Percentiles rank a stretch among this genome's conserved stretches.
phyloP scores from a whole-genome alignment of 2,113 vertebrate species.

The Crotalus viridis region DNA sequence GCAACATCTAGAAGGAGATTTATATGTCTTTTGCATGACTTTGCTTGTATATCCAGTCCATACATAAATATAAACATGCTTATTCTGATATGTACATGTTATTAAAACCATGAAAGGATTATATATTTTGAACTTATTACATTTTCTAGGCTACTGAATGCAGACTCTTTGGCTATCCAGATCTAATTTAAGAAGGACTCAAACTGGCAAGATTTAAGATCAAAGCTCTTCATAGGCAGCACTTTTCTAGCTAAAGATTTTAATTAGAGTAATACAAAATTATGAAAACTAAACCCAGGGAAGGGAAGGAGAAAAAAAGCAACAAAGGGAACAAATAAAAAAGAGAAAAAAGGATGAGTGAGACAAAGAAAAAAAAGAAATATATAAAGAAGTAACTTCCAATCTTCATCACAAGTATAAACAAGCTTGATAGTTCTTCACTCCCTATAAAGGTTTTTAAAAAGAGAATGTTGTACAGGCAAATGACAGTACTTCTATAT shows the following conservation, averaged over 20 bases:
- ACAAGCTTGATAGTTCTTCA: not conserved
- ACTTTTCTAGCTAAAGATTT: not conserved
- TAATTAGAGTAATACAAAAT: not conserved
- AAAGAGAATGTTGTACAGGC: not conserved
- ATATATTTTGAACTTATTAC: not conserved
- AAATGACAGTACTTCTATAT: not conserved
- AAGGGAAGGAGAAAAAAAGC: not conserved
- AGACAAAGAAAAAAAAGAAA: not conserved
- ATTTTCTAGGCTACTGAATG: not conserved
- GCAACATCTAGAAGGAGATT: not conserved
- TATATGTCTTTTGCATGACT: constrained; percentile 18
- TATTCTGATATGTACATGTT: constrained; percentile 7
- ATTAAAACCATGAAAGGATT: not conserved
- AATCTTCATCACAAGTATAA: not conserved
- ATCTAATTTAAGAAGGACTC: not conserved
- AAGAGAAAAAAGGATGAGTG: not conserved
- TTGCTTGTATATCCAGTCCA: not conserved
- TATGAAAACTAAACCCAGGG: not conserved
- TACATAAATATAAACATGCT: constrained; percentile 11
- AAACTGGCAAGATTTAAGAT: not conserved
- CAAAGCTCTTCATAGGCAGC: not conserved
- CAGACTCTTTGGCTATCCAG: not conserved
- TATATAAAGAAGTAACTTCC: not conserved
- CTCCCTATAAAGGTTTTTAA: not conserved
- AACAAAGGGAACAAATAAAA: not conserved